phyloP scores from a whole-genome alignment of 2,888 invertebrate species.

The Coronaproctus castanopsis region DNA sequence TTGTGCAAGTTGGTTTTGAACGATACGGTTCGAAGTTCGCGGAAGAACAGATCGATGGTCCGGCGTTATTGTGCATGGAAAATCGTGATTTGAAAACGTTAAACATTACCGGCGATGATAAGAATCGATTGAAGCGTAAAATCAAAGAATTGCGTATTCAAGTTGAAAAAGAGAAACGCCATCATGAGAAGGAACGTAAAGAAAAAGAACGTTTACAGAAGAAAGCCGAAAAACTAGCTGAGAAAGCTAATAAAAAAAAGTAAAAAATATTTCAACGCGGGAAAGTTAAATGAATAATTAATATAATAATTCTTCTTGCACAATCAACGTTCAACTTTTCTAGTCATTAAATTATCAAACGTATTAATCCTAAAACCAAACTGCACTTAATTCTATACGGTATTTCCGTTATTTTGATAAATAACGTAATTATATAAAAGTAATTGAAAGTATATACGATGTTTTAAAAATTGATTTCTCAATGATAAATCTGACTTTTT shows the following conservation, averaged over 20 bases:
- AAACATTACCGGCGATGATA: conserved; percentile 40
- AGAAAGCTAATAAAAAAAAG: conserved; percentile 43
- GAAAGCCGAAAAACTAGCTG: conserved; percentile 65
- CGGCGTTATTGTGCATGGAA: conserved; percentile 64
- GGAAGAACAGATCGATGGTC: conserved; percentile 73
- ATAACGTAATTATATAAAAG: too few relatives aligned
- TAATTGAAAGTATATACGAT: too few relatives aligned
- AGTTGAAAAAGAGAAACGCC: conserved; percentile 46
- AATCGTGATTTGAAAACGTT: conserved; percentile 71
- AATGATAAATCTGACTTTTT: too few relatives aligned
- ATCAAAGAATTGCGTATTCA: conserved; percentile 62
- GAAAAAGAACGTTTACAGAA: conserved; percentile 64
- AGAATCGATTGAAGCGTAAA: conserved; percentile 61
- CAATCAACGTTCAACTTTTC: neutral
- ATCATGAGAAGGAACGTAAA: conserved; percentile 65
- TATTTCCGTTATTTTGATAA: too few relatives aligned
- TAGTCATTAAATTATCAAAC: neutral
- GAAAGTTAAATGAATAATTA: too few relatives aligned
- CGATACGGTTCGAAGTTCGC: conserved; percentile 71
- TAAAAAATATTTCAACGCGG: too few relatives aligned
- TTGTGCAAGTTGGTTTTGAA: conserved; percentile 58
- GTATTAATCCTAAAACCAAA: neutral
- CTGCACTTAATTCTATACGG: too few relatives aligned
- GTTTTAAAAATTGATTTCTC: too few relatives aligned
- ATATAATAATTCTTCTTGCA: too few relatives aligned